phyloP scores from a whole-genome alignment of 1,140 invertebrate genomes.

The Goniozus legneri region DNA sequence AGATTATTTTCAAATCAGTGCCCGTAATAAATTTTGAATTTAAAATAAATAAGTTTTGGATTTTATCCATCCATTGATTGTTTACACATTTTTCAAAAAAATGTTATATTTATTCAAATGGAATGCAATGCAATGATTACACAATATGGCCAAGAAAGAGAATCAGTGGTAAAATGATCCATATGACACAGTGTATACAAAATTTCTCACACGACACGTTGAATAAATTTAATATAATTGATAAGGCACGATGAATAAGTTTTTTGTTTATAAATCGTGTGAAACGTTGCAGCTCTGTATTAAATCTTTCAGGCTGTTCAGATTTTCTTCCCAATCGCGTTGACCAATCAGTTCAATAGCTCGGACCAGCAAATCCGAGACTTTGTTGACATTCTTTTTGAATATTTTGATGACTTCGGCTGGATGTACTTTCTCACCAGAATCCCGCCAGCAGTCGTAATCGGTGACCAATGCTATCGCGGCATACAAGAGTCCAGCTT shows the following conservation, averaged over 20 bases:
- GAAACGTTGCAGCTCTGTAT: conserved; percentile 3
- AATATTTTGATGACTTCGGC: conserved; percentile 69
- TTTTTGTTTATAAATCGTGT: too few species aligned
- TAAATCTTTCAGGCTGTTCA: conserved; percentile 40
- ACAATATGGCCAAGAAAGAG: too few species aligned
- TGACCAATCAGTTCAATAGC: conserved; percentile 65
- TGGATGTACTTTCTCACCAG: conserved; percentile 66
- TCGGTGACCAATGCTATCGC: conserved; percentile 92
- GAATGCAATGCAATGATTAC: too few species aligned
- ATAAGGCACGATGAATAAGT: too few species aligned
- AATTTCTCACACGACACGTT: too few species aligned
- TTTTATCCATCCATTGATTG: not conserved
- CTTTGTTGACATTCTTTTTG: conserved; percentile 69
- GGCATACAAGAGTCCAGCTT: conserved; percentile 90
- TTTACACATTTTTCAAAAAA: too few species aligned
- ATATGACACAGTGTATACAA: too few species aligned
- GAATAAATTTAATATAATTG: too few species aligned
- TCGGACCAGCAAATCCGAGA: conserved; percentile 63
- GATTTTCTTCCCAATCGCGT: conserved; percentile 64
- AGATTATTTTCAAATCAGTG: conserved; percentile 51
- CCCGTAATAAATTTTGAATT: conserved; percentile 51
- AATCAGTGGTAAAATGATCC: too few species aligned
- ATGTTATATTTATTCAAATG: too few species aligned
- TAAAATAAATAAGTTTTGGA: conserved; percentile 32
- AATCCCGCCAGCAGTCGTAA: conserved; percentile 94